These are phyloP conservation scores for Asarcornis scutulata DNA, from an alignment of 2,113 vertebrate species.

Conservation along the genomic window DNA sequence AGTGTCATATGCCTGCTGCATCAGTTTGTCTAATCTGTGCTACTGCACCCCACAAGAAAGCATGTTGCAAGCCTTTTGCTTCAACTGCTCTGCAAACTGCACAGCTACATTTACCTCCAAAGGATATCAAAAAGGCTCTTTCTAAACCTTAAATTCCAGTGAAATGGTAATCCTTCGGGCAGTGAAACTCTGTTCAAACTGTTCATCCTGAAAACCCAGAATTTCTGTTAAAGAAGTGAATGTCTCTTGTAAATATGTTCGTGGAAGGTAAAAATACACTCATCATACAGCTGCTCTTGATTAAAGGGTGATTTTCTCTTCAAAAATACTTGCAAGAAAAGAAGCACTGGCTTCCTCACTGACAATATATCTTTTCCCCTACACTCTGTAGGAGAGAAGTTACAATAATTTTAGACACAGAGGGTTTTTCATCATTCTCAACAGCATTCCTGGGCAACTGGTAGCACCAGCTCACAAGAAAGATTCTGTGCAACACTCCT, in stretches of 20 bases:
- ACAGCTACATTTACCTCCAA: neutral
- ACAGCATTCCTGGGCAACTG: neutral
- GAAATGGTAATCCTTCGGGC: neutral
- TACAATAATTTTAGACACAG: slow-evolving; percentile 23
- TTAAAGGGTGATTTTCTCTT: neutral
- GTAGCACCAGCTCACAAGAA: neutral
- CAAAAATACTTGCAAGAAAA: slow-evolving; percentile 8
- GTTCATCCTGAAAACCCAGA: neutral
- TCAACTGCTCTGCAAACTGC: neutral
- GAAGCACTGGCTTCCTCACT: neutral
- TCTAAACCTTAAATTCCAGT: neutral
- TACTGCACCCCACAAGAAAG: neutral
- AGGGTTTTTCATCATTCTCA: neutral
- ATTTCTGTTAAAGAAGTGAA: neutral
- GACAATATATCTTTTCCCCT: neutral
- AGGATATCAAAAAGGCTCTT: neutral
- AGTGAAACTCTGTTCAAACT: neutral
- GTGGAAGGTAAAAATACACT: neutral
- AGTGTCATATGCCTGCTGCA: neutral
- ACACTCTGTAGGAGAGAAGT: neutral
- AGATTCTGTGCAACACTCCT: neutral
- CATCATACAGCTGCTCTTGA: neutral
- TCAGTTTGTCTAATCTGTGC: neutral
- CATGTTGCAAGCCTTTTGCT: neutral
- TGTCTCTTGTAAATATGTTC: neutral